These are phyloP conservation scores for Polyodon spathula DNA, from an alignment of 2,113 vertebrate genomes.

Conservation along the genomic window DNA sequence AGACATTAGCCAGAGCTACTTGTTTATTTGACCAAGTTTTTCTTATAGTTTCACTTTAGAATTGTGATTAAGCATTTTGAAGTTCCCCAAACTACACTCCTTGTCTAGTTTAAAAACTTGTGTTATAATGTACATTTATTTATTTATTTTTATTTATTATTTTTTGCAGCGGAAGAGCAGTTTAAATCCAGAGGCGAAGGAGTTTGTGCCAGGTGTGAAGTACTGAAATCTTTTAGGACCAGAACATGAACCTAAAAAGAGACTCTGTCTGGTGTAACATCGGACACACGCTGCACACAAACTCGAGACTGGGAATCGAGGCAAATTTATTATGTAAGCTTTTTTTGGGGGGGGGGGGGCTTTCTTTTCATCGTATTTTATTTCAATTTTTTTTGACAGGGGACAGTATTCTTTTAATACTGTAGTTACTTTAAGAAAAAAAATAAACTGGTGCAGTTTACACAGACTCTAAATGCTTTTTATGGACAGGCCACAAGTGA, in stretches of 20 bases:
- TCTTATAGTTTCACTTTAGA: no score
- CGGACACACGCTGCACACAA: constrained; percentile 38
- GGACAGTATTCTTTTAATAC: not conserved
- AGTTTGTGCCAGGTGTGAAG: constrained; percentile 93
- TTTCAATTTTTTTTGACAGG: no score
- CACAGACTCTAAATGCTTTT: constrained; percentile 7
- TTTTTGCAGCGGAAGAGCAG: constrained; percentile 84
- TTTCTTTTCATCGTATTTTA: no score
- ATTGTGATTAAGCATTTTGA: no score
- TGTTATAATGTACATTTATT: not conserved
- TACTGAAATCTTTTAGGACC: constrained; percentile 71
- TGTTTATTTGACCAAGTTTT: no score
- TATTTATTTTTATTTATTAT: constrained; percentile 11
- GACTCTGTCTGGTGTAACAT: constrained; percentile 48
- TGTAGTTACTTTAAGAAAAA: not conserved
- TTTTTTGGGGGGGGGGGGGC: constrained; percentile 30
- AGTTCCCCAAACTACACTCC: no score
- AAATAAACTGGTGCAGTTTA: constrained; percentile 27
- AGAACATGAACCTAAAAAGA: constrained; percentile 52
- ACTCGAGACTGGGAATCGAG: constrained; percentile 34
- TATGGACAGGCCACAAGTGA: no score
- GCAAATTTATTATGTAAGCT: constrained; percentile 31
- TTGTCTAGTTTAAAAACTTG: not conserved
- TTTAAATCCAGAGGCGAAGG: constrained; percentile 95
- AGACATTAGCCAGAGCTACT: no score